Evolutionary conservation across 2,888 invertebrate genomes (phyloP), one percentile per base, ranked within the genome.

Genomic region (Limenitis camilla): DNA sequence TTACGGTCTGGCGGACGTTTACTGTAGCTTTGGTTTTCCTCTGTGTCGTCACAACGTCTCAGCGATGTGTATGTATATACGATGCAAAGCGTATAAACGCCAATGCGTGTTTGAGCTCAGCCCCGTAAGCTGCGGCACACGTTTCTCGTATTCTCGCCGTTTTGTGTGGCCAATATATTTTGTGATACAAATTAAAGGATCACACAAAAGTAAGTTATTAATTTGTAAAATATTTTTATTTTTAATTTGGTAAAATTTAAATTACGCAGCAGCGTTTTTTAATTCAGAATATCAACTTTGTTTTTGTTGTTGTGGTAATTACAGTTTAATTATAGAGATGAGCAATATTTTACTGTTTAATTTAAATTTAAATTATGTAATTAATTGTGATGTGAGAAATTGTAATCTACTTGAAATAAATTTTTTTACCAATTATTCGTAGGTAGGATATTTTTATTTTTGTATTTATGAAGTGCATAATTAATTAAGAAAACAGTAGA

Each of bases 61-160:
- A 40, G 40, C 36, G 46, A 10, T 29, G 32, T n/a, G 33, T 10
- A 27, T 35, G 46, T 57, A 57, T 54, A 52, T 40, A 54, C 52
- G 40, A 9, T 42, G 49, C 32, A 38, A 41, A 47, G 29, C 51
- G 31, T 29, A 30, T 30, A 29, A 58, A 56, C 55, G 65, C 66
- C 76, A 79, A 73, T 72, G 61, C 72, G 76, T 73, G 74, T 69
- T 70, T 43, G 72, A 76, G 72, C 77, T 72, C 71, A 69, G 76
- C 63, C 59, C 58, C 30, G 67, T 57, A 30, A 61, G 71, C 69
- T 65, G 70, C 63, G 72, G 73, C 72, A 62, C 68, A 66, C 67
- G 69, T 61, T n/a, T n/a, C n/a, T n/a, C n/a, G n/a, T n/a, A n/a
- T 64, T 68, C 67, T 72, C 65, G 67, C 67, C 63, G 60, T 68